A percentile compares a stretch with the other conserved stretches of the same genome.
These are phyloP conservation scores for Oryzias dopingdopingensis DNA, from an alignment of 2,797 vertebrate species.

Conservation along the genomic window DNA sequence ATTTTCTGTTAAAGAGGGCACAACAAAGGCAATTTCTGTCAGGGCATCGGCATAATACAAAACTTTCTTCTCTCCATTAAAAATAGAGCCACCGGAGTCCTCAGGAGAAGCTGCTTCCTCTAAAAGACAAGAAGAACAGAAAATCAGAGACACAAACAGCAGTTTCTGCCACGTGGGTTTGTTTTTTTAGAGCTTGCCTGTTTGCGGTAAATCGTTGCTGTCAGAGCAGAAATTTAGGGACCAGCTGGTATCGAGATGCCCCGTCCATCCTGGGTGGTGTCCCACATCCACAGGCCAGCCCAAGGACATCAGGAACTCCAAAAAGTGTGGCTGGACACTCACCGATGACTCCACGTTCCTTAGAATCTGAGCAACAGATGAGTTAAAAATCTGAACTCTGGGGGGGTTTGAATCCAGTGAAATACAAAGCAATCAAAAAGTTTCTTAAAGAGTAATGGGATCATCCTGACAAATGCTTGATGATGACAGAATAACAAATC, in stretches of 20 bases:
- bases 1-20: conserved; percentile 87
- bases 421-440: too few relatives aligned
- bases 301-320: conserved; percentile 93
- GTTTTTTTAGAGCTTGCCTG: conserved; percentile 64
- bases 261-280: conserved; percentile 93
- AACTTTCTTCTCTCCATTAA: conserved; percentile 93
- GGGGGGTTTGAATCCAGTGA: too few relatives aligned
- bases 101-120: conserved; percentile 83
- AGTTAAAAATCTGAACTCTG: too few relatives aligned
- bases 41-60: conserved; percentile 94
- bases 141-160: not conserved
- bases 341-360: conserved; percentile 91
- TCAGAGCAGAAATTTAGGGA: conserved; percentile 87
- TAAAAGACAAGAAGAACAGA: conserved; percentile 38
- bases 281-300: conserved; percentile 94
- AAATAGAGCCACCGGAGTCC: conserved; percentile 87
- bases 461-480: too few relatives aligned
- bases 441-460: too few relatives aligned
- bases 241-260: conserved; percentile 94
- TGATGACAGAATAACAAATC: too few relatives aligned
- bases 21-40: conserved; percentile 95
- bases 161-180: not conserved
- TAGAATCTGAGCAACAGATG: conserved; percentile 79
- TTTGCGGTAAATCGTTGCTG: conserved; percentile 75
- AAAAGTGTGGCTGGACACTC: conserved; percentile 90